These are phyloP conservation scores for Syritta pipiens DNA, from an alignment of 2,888 invertebrate species.

Conservation along the genomic window DNA sequence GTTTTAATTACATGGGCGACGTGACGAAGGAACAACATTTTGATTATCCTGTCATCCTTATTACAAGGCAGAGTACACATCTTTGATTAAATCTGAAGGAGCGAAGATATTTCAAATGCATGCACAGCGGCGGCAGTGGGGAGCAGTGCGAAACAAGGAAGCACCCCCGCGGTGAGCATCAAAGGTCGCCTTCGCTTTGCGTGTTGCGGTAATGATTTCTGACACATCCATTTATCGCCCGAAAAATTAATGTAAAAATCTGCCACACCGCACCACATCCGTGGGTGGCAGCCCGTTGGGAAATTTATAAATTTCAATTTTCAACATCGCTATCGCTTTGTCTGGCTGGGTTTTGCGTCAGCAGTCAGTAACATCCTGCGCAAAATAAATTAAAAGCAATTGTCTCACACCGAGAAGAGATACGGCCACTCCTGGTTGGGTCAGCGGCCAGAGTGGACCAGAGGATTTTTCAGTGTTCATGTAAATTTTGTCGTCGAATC, in stretches of 20 bases:
- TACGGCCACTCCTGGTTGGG: background rate
- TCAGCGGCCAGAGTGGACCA: conserved; percentile 30
- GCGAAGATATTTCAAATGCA: conserved; percentile 65
- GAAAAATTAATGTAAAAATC: conserved; percentile 65
- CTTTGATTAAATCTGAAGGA: conserved; percentile 64
- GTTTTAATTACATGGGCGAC: conserved; percentile 55
- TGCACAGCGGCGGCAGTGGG: conserved; percentile 1
- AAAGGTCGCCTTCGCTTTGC: conserved; percentile 51
- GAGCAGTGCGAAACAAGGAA: conserved; percentile 35
- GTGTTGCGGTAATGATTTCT: conserved; percentile 65
- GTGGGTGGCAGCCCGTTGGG: conserved; percentile 38
- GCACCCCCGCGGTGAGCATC: conserved; percentile 55
- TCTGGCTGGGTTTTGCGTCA: conserved; percentile 32
- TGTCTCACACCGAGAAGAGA: conserved; percentile 49
- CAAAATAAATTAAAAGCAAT: conserved; percentile 65
- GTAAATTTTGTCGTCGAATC: conserved; percentile 22
- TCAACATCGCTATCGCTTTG: conserved; percentile 33
- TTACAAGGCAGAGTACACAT: conserved; percentile 59
- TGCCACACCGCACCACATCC: conserved; percentile 35
- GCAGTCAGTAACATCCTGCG: conserved; percentile 66
- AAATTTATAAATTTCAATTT: conserved; percentile 63
- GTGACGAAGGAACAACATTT: conserved; percentile 65
- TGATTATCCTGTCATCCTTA: conserved; percentile 69
- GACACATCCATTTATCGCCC: conserved; percentile 65
- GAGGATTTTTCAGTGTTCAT: conserved; percentile 25